phyloP scores from a whole-genome alignment of 2,113 vertebrate genomes.

The Ciconia stormi region DNA sequence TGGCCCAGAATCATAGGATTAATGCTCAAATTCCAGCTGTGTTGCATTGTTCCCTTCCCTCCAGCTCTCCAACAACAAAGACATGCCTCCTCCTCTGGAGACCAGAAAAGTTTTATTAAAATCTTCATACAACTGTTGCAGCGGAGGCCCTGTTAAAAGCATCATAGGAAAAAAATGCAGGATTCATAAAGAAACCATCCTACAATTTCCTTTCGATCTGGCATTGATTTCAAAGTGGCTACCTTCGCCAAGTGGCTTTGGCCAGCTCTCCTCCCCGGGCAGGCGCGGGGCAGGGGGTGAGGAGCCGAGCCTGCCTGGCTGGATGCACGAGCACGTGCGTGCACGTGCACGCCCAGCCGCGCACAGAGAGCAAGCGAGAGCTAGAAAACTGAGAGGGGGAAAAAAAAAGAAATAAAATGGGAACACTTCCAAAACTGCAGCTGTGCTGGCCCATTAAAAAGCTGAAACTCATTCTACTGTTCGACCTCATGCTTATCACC shows the following conservation, averaged over 20 bases:
- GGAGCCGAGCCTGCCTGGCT: not conserved
- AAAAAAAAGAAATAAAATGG: constrained; percentile 15
- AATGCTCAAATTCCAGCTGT: constrained; percentile 73
- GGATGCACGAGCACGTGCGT: not conserved
- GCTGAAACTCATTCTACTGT: constrained; percentile 82
- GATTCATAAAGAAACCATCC: constrained; percentile 72
- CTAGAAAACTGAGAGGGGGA: not conserved
- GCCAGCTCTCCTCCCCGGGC: constrained; percentile 42
- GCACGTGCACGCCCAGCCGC: not conserved
- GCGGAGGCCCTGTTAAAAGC: constrained; percentile 66
- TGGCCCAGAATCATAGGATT: constrained; percentile 71
- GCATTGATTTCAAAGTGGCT: constrained; percentile 75
- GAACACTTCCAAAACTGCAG: constrained; percentile 83
- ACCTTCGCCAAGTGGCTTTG: constrained; percentile 43
- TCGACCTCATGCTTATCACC: constrained; percentile 88
- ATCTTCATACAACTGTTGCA: constrained; percentile 74
- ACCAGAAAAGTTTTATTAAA: constrained; percentile 79
- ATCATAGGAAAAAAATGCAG: constrained; percentile 60
- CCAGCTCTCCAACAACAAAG: constrained; percentile 78
- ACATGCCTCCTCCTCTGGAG: constrained; percentile 74
- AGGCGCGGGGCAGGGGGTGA: not conserved
- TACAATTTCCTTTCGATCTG: constrained; percentile 73
- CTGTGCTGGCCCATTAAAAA: constrained; percentile 84
- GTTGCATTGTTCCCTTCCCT: constrained; percentile 72
- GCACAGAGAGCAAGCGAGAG: not conserved